phyloP scores from a whole-genome alignment of 2,888 invertebrate genomes.

The Melanotus villosus region DNA sequence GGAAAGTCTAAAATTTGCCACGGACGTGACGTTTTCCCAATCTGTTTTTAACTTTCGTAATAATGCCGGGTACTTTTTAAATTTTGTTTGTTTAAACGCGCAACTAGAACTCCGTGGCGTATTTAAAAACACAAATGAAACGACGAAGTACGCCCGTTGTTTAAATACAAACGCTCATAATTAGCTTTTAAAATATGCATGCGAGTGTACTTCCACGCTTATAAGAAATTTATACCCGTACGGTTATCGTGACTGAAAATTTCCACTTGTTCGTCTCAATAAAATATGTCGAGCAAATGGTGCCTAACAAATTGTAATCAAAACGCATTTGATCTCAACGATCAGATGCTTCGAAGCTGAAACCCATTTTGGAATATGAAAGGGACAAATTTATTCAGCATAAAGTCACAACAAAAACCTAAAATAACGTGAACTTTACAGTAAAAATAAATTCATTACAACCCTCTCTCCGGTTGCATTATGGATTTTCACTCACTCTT shows the following conservation, averaged over 20 bases:
- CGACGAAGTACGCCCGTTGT: not conserved
- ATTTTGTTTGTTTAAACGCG: too few species aligned
- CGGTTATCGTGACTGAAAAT: constrained; percentile 9
- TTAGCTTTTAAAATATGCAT: constrained; percentile 15
- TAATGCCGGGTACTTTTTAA: too few species aligned
- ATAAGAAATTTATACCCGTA: not conserved
- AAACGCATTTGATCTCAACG: constrained; percentile 4
- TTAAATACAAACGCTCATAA: constrained; percentile 4
- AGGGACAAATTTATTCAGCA: constrained; percentile 11
- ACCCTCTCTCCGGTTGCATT: not conserved
- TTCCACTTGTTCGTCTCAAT: not conserved
- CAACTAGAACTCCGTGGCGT: not conserved
- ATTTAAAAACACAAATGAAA: not conserved
- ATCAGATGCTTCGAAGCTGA: constrained; percentile 7
- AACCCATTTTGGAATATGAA: constrained; percentile 17
- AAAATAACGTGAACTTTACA: not conserved
- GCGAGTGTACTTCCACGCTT: not conserved
- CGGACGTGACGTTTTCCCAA: too few species aligned
- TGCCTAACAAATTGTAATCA: constrained; percentile 27
- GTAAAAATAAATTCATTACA: constrained; percentile 12
- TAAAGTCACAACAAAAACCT: not conserved
- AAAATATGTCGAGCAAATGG: constrained; percentile 9
- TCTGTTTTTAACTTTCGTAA: too few species aligned
- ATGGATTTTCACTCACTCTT: not conserved
- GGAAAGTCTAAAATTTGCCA: too few species aligned